Evolutionary conservation across 2,888 invertebrate species (phyloP), one percentile per base, ranked within the genome.

Genomic region (Cantharis flavilabris): DNA sequence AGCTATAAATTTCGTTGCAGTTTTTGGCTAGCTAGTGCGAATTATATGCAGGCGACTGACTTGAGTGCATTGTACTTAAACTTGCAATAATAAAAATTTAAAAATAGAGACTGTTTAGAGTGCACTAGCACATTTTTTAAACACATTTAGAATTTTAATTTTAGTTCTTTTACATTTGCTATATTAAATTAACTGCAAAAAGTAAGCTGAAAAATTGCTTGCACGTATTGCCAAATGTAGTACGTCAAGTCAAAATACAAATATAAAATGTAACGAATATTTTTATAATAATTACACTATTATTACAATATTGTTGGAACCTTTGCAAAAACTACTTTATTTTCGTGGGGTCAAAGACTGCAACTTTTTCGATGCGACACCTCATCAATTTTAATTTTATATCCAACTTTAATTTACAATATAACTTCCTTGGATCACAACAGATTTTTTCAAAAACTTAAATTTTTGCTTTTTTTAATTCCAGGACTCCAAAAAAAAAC

Each of bases 41-140:
- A 13, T 69, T 69, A 65, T 65, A 63, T 73, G 70, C 72, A 73
- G 73, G 69, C 83, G 86, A 49, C 65, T 9, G 26, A 23, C 26
- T 67, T 26, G 65, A 86, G 79, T 79, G 75, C 79, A 79, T 75
- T 79, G 79, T 79, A 79, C 79, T 63, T 76, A 79, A 20, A 77
- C 74, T 72, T 75, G 70, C 77, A 79, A 79, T 79, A 79, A 79
- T 79, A 79, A 79, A 77, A 77, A 74, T 74, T 14, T 77, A 77
- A 79, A 79, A 79, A 79, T 79, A 79, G 79, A 76, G 76, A 62
- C 79, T 75, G 79, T 77, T 79, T 79, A 79, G 79, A 79, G 79
- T 79, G 79, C 79, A 79, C 73, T 77, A 79, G 72, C 79, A 79
- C 76, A 79, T 78, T 78, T 80, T 78, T 80, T 73, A 74, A 73